Base-by-base conservation (phyloP, 1,140 invertebrate genomes). In the Eupeodes corollae region DNA sequence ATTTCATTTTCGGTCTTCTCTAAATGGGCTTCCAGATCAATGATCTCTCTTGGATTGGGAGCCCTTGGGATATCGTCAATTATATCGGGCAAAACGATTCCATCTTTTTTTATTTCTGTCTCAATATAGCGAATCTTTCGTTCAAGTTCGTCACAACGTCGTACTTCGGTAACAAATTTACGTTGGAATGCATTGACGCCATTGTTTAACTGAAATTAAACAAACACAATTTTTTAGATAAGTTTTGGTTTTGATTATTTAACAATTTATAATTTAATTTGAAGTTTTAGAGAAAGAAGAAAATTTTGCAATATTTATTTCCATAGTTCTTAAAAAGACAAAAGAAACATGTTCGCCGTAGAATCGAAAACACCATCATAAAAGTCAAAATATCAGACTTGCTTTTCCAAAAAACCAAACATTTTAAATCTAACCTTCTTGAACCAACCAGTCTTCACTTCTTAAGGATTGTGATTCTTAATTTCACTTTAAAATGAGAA, bases 31-130 rank as follows among this genome's bases (percentile, higher is more conserved):
- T 93, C 64, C 37, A 70, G 59, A 52, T 68, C 62, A 57, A 96
- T 96, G 70, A 98, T 97, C 73, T 96, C 94, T 49, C 92, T 79
- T 8, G 95, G 92, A 64, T 91, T 92, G 6, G 95, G 95, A 10
- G 94, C 94, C 56, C 91, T 71, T 6, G 84, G 84, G 44, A 90
- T 79, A 55, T 95, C 91, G 52, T 83, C 79, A 31, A 83, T 80
- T 48, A 89, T 83, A 48, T 92, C 87, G 5, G 85, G 76, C 51
- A 97, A 85, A 6, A 70, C 71, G 2, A 87, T 82, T 9, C 78
- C 80, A 70, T 98, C 95, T 71, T 96, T 97, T 56, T 86, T 86
- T 13, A 98, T 92, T 74, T 98, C 94, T 26, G 86, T 84, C 64
- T 98, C 92, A 57, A 98, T 83, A 70, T 93, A 98, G 1, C 91